Evolutionary conservation across 1,140 invertebrate species (phyloP).

Genomic region (Mamestra configurata): DNA sequence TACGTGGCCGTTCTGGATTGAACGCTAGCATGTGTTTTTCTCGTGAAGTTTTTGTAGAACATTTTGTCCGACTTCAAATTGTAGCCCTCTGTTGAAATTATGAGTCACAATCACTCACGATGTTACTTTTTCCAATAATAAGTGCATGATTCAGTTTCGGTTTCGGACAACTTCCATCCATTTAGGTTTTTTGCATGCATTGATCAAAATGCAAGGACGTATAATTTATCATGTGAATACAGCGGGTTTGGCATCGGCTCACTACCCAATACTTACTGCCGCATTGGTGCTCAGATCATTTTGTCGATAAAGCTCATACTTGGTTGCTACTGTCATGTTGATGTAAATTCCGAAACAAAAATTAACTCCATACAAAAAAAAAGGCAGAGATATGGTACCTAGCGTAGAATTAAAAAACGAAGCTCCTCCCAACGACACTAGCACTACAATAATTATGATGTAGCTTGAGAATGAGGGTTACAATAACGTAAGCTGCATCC

Average conservation of each 20-base stretch:
- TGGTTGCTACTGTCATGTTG: not conserved
- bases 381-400: no score
- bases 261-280: not conserved
- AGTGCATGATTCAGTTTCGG: conserved; percentile 55
- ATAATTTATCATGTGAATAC: conserved; percentile 44
- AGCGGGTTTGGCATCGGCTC: conserved; percentile 2
- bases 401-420: no score
- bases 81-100: conserved; percentile 5
- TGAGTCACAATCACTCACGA: conserved; percentile 42
- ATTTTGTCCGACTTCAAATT: not conserved
- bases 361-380: no score
- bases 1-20: not conserved
- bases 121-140: conserved; percentile 21
- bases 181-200: conserved; percentile 56
- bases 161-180: conserved; percentile 53
- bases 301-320: not conserved
- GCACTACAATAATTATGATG: no score
- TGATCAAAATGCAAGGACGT: conserved; percentile 48
- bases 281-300: not conserved
- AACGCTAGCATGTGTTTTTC: conserved; percentile 1
- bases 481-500: not conserved
- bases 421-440: no score
- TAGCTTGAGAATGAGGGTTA: not conserved
- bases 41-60: not conserved
- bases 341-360: not conserved